Percentiles rank a stretch among this genome's conserved stretches.
Evolutionary conservation across 2,888 invertebrate genomes (phyloP).

Genomic region (Elaeidobius kamerunicus): DNA sequence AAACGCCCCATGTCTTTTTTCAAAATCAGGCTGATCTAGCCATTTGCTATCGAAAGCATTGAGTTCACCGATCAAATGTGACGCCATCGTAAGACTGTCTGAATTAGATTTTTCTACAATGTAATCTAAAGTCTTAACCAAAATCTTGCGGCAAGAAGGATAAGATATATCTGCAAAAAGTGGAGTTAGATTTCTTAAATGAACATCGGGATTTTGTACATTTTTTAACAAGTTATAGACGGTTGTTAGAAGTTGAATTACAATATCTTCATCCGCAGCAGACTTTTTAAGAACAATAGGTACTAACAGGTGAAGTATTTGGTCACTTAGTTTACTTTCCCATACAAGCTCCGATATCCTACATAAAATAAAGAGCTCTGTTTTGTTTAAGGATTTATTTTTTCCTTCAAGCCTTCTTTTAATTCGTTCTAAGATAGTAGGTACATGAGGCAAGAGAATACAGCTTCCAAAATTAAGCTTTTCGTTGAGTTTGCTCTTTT

Average conservation of each 20-base stretch:
- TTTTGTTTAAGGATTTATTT: conserved; percentile 60
- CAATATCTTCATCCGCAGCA: conserved; percentile 64
- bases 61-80: conserved; percentile 61
- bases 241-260: conserved; percentile 68
- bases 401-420: conserved; percentile 62
- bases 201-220: conserved; percentile 61
- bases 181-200: conserved; percentile 68
- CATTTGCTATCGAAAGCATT: conserved; percentile 86
- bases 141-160: conserved; percentile 64
- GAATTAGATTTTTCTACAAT: conserved; percentile 56
- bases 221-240: conserved; percentile 72
- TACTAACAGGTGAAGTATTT: conserved; percentile 64
- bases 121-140: conserved; percentile 61
- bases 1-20: conserved; percentile 75
- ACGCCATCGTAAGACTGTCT: conserved; percentile 47
- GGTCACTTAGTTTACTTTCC: conserved; percentile 64
- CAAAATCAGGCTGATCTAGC: conserved; percentile 94
- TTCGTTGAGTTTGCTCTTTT: conserved; percentile 43
- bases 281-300: conserved; percentile 68
- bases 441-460: conserved; percentile 71
- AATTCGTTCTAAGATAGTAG: conserved; percentile 66
- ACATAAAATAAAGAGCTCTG: conserved; percentile 71
- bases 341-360: conserved; percentile 72
- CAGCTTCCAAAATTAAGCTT: conserved; percentile 69
- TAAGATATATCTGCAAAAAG: conserved; percentile 67